Evolutionary conservation across 2,797 vertebrate genomes (phyloP).

Genomic region (Sebastes miniatus): DNA sequence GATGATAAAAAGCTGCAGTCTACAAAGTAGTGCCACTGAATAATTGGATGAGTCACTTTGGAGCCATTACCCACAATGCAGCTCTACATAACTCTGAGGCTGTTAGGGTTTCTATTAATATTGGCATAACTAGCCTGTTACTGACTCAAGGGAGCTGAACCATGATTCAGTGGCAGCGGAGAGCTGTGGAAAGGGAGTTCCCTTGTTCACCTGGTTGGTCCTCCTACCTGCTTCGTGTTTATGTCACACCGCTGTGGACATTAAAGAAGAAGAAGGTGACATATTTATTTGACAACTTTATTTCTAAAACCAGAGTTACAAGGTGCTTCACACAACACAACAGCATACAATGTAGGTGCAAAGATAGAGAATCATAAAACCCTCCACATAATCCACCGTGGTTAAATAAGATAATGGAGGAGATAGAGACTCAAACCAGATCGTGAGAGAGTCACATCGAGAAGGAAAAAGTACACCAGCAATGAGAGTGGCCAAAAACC

Average conservation of each 20-base stretch:
- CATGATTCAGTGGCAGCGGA: not conserved
- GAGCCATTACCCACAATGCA: constrained; percentile 15
- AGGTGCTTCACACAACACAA: not conserved
- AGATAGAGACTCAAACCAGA: too few relatives aligned
- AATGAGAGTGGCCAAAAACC: too few relatives aligned
- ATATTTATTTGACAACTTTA: not conserved
- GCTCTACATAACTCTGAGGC: not conserved
- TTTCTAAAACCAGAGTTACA: not conserved
- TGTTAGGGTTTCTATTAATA: constrained; percentile 5
- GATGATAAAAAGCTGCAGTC: not conserved
- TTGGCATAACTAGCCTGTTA: not conserved
- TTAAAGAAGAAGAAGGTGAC: not conserved
- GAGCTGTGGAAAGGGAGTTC: not conserved
- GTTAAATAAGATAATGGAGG: too few relatives aligned
- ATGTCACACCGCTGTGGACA: not conserved
- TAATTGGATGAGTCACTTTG: constrained; percentile 25
- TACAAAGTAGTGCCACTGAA: not conserved
- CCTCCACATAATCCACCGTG: too few relatives aligned
- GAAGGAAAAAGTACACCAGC: too few relatives aligned
- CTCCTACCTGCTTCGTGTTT: not conserved
- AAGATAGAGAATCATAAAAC: too few relatives aligned
- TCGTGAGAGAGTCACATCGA: too few relatives aligned
- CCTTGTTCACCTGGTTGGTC: not conserved
- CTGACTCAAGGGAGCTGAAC: not conserved
- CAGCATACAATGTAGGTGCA: too few relatives aligned